Conservation (phyloP, 2,888 invertebrate genomes). For the Limnephilus lunatus region DNA sequence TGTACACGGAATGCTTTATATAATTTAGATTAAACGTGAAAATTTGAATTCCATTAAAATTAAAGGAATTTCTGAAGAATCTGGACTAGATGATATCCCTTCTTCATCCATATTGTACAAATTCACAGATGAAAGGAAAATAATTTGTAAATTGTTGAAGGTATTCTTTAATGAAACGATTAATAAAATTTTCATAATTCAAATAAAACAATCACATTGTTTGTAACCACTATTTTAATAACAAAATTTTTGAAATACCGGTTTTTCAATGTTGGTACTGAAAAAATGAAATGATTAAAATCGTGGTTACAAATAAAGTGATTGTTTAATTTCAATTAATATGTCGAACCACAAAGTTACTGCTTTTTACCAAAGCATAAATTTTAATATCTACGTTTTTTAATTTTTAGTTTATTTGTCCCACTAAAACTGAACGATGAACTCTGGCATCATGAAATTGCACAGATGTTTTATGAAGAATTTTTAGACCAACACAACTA, state of each 20-base stretch:
- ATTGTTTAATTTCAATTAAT: too few species aligned
- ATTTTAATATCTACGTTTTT: neutral
- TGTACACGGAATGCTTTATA: slow-evolving; percentile 15
- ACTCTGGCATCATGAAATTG: neutral
- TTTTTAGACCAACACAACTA: neutral
- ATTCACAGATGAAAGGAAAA: neutral
- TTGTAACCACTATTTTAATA: too few species aligned
- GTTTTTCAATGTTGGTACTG: too few species aligned
- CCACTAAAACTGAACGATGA: neutral
- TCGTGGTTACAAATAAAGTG: too few species aligned
- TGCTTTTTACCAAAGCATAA: too few species aligned
- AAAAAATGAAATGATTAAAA: too few species aligned
- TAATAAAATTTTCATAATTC: too few species aligned
- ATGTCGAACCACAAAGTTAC: too few species aligned
- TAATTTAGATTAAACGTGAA: neutral
- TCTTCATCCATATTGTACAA: neutral
- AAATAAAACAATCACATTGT: too few species aligned
- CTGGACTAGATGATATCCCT: neutral
- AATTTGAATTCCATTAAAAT: neutral
- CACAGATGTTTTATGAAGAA: neutral
- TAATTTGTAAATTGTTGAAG: neutral
- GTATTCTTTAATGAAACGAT: neutral
- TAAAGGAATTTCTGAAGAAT: neutral
- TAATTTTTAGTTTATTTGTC: too few species aligned
- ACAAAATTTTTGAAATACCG: too few species aligned